A percentile compares a stretch with the other conserved stretches of the same genome.
These are phyloP conservation scores for Rhimphoctona megacephalus DNA, from an alignment of 2,888 invertebrate genomes.

Conservation along the genomic window DNA sequence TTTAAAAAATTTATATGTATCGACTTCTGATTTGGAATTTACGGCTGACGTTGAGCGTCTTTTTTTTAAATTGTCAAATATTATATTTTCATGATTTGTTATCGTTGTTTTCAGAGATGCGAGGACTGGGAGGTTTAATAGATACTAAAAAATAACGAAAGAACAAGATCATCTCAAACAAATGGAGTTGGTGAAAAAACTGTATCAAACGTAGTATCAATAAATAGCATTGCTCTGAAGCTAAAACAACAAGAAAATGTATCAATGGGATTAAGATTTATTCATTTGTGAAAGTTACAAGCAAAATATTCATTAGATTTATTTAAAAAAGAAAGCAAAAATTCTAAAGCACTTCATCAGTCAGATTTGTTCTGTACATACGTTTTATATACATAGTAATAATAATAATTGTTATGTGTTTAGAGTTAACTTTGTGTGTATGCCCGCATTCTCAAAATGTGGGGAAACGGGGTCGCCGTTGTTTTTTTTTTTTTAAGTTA, in stretches of 20 bases:
- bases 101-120: slow-evolving; percentile 86
- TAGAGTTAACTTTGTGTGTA: not conserved
- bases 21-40: too few relatives aligned
- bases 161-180: not conserved
- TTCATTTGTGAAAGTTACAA: slow-evolving; percentile 62
- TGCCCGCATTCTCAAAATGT: slow-evolving; percentile 18
- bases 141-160: not conserved
- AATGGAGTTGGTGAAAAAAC: not conserved
- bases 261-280: slow-evolving; percentile 53
- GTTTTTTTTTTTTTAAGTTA: not conserved
- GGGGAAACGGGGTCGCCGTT: not conserved
- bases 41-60: not conserved
- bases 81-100: not conserved
- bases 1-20: too few relatives aligned
- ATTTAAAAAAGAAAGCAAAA: slow-evolving; percentile 25
- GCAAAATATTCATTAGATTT: slow-evolving; percentile 59
- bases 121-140: slow-evolving; percentile 89
- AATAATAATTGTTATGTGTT: slow-evolving; percentile 51
- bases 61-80: not conserved
- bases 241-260: not conserved
- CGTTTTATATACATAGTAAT: slow-evolving; percentile 63
- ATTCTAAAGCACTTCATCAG: slow-evolving; percentile 28
- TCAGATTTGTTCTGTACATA: slow-evolving; percentile 64
- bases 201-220: not conserved
- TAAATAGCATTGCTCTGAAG: not conserved